These are phyloP conservation scores for Cyphomyrus plagiostoma DNA, from an alignment of 2,113 vertebrate species.

Conservation along the genomic window DNA sequence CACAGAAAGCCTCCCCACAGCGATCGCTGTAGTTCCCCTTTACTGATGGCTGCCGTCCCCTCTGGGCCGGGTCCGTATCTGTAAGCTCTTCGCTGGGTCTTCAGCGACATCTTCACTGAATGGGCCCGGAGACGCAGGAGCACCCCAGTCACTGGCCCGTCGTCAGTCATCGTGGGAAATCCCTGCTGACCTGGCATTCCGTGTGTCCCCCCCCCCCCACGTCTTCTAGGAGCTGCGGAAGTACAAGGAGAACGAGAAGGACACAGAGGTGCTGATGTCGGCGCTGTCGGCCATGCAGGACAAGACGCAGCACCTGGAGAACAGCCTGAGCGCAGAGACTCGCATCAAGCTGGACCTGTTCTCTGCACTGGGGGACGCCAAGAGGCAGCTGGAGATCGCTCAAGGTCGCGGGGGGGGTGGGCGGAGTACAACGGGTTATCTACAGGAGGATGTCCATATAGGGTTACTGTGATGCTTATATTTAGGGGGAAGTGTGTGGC, in stretches of 20 bases:
- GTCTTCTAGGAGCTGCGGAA: constrained; percentile 79
- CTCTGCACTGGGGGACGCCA: constrained; percentile 91
- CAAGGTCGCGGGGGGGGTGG: constrained; percentile 67
- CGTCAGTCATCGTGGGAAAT: not conserved
- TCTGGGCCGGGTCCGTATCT: too few species aligned
- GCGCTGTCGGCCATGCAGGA: constrained; percentile 98
- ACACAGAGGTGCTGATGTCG: constrained; percentile 95
- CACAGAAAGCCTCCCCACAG: not conserved
- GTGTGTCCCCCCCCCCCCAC: not conserved
- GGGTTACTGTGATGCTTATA: not conserved
- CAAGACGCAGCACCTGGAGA: constrained; percentile 98
- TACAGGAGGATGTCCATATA: not conserved
- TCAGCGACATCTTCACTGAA: not conserved
- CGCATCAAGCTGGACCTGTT: constrained; percentile 96
- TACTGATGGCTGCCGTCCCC: not conserved
- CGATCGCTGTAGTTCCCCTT: not conserved
- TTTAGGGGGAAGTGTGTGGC: not conserved
- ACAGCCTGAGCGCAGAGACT: constrained; percentile 95
- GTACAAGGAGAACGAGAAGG: constrained; percentile 97
- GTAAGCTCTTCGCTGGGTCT: not conserved
- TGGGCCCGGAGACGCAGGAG: not conserved
- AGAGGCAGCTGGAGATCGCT: constrained; percentile 94
- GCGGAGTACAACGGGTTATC: not conserved
- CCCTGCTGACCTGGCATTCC: not conserved
- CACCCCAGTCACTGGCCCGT: not conserved